Evolutionary conservation across 92 coral and sea anemone species (phyloP).

Genomic region (Hydrozoanthus gracilis): DNA sequence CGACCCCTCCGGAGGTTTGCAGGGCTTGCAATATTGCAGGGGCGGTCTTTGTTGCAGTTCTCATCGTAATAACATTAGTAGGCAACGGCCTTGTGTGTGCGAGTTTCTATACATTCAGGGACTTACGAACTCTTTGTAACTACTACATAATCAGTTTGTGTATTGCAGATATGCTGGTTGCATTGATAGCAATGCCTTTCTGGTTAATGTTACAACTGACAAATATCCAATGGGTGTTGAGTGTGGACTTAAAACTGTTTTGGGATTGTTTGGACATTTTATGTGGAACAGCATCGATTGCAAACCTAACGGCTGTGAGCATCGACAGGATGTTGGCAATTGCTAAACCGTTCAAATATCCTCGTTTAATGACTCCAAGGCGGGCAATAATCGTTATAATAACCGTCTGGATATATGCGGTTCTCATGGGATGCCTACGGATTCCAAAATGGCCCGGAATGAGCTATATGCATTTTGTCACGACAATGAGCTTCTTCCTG

Average conservation of each 20-base stretch:
- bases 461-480: constrained; percentile 73
- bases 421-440: constrained; percentile 35
- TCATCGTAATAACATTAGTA: constrained; percentile 72
- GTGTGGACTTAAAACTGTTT: constrained; percentile 28
- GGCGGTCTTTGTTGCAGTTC: constrained; percentile 76
- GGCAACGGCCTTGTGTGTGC: constrained; percentile 90
- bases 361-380: constrained; percentile 49
- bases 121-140: constrained; percentile 90
- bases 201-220: constrained; percentile 80
- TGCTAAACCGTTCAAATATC: constrained; percentile 57
- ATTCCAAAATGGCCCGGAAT: constrained; percentile 73
- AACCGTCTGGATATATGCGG: constrained; percentile 49
- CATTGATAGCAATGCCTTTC: constrained; percentile 86
- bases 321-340: constrained; percentile 62
- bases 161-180: constrained; percentile 88
- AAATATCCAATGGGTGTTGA: constrained; percentile 53
- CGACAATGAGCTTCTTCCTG: constrained; percentile 74
- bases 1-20: constrained; percentile 20
- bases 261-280: constrained; percentile 48
- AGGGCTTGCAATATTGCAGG: constrained; percentile 63
- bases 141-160: constrained; percentile 89
- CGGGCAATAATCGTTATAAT: constrained; percentile 47
- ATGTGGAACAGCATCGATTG: constrained; percentile 37
- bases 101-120: constrained; percentile 88
- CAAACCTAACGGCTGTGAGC: constrained; percentile 49